phyloP scores from a whole-genome alignment of 2,888 invertebrate genomes.

The Pseudanteris insignis region DNA sequence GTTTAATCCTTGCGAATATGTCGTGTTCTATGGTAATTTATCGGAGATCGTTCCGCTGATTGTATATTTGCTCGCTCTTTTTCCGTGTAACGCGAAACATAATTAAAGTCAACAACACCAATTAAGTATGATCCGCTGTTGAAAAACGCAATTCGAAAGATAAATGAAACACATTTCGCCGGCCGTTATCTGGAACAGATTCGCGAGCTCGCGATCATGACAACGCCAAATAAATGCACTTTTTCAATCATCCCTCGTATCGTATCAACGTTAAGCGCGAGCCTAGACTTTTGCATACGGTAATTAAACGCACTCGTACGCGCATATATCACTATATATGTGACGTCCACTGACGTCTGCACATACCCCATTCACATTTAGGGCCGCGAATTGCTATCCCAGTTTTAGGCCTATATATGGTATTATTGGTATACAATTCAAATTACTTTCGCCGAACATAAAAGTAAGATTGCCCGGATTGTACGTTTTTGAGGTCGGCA shows the following conservation, averaged over 20 bases:
- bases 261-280: slow-evolving; percentile 26
- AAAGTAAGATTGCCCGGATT: slow-evolving; percentile 30
- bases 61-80: no score
- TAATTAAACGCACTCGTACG: slow-evolving; percentile 32
- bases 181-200: slow-evolving; percentile 25
- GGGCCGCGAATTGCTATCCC: slow-evolving; percentile 23
- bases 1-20: no score
- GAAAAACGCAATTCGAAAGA: slow-evolving; percentile 13
- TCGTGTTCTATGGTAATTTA: no score
- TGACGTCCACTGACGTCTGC: no score
- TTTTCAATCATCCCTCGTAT: slow-evolving; percentile 34
- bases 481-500: slow-evolving; percentile 3
- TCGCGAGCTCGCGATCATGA: slow-evolving; percentile 12
- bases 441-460: slow-evolving; percentile 22
- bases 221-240: slow-evolving; percentile 32
- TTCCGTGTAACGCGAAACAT: no score
- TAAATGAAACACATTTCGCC: slow-evolving; percentile 18
- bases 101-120: slow-evolving; percentile 1
- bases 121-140: slow-evolving; percentile 1
- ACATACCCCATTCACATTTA: slow-evolving; percentile 23
- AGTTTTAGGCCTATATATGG: slow-evolving; percentile 10
- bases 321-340: slow-evolving; percentile 4
- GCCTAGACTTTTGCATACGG: slow-evolving; percentile 32
- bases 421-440: slow-evolving; percentile 28
- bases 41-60: no score